Base-by-base conservation (phyloP, 2,797 vertebrate genomes). In the Chaenodraco wilsoni region DNA sequence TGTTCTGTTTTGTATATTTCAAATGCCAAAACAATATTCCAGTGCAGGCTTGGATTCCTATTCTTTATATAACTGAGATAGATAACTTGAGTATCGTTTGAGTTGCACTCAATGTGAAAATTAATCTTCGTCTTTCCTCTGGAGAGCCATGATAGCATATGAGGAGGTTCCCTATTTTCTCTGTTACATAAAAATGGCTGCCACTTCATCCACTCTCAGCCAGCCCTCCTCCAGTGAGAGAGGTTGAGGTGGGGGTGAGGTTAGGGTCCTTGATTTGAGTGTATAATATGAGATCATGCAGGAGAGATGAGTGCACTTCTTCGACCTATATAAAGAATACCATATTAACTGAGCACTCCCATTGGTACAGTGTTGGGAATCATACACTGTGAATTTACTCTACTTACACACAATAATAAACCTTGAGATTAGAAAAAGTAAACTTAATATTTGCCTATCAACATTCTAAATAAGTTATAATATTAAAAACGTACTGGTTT, bases 201-300 rank as follows among this genome's bases (percentile, higher is more conserved):
- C 65, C 84, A 83, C 85, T 89, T 85, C 75, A 90, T 71, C 66
- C 64, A 72, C 86, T 82, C 86, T 89, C 75, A 78, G 75, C 62
- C 58, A 52, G 66, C 41, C 15, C 50, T 66, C 74, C 86, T 85
- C 67, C 58, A 91, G 69, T 50, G 45, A 62, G 70, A 79, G 61
- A 70, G 79, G 72, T 19, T 16, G 33, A 23, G 74, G 43, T 67
- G 54, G 21, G 21, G 76, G 68, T 67, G 33, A 65, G 83, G 77
- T 64, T 65, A 67, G 51, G 57, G 58, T 82, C 69, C 82, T 83
- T 61, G 72, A 86, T 79, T 72, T 62, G 69, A 76, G 77, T 67
- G 67, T 78, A 73, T 64, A 69, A 61, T 52, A 71, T 63, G 61
- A 64, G 79, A 83, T 73, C 69, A 74, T 59, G 76, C 13, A 45